Conservation (phyloP, 1,140 invertebrate genomes). For the Drosophila leontia region DNA sequence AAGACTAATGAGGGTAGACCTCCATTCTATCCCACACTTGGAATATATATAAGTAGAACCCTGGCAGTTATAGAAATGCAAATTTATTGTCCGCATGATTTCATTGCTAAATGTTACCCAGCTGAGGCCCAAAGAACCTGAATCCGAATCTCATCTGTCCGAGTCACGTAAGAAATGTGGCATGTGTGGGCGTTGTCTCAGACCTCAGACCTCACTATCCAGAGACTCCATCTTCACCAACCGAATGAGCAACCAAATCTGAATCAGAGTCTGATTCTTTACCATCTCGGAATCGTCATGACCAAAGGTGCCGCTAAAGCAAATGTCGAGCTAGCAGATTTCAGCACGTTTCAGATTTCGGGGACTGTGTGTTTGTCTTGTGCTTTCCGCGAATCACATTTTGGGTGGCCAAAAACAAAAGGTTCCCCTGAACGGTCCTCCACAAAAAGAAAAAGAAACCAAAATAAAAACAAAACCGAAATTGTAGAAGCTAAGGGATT, state of each 20-base stretch:
- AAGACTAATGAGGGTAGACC: conserved; percentile 79
- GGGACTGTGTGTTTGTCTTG: conserved; percentile 68
- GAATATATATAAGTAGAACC: not conserved
- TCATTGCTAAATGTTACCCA: conserved; percentile 54
- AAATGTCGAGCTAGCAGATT: conserved; percentile 65
- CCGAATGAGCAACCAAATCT: conserved; percentile 9
- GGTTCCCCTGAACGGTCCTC: conserved; percentile 9
- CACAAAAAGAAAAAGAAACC: conserved; percentile 1
- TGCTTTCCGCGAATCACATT: conserved; percentile 71
- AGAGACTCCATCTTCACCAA: not conserved
- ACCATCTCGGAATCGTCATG: conserved; percentile 30
- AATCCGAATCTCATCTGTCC: conserved; percentile 45
- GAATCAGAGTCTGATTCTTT: conserved; percentile 23
- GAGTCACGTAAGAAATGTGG: conserved; percentile 56
- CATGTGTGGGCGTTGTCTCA: conserved; percentile 65
- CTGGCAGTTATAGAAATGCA: conserved; percentile 46
- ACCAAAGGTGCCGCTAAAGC: conserved; percentile 57
- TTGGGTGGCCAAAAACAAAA: conserved; percentile 65
- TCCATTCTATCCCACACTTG: not conserved
- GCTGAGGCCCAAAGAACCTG: conserved; percentile 45
- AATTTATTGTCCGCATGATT: conserved; percentile 67
- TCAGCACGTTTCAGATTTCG: conserved; percentile 76
- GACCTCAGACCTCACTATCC: conserved; percentile 1
- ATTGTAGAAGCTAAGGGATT: not conserved
- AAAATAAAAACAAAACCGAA: conserved; percentile 18